phyloP scores from a whole-genome alignment of 2,113 vertebrate genomes.

The Mustelus asterias region DNA sequence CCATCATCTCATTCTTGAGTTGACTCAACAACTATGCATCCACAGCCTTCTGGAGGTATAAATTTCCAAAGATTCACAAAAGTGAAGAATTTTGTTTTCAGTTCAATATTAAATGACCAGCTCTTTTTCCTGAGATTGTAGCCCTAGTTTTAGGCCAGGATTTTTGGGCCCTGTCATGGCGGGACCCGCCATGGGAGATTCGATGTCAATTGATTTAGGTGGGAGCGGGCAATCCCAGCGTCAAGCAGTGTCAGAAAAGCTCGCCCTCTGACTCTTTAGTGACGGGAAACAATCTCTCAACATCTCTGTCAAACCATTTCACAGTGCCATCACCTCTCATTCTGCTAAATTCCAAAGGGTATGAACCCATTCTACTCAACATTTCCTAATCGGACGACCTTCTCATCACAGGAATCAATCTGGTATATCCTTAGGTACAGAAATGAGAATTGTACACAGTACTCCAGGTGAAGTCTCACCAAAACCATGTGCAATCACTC shows the following conservation, averaged over 20 bases:
- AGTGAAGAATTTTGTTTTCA: too few species aligned
- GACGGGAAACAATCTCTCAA: neutral
- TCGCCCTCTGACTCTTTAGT: too few species aligned
- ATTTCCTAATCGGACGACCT: neutral
- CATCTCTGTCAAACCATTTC: neutral
- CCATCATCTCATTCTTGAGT: neutral
- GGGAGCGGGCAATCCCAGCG: too few species aligned
- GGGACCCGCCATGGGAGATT: too few species aligned
- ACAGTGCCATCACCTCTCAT: neutral
- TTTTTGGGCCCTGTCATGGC: too few species aligned
- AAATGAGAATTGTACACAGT: neutral
- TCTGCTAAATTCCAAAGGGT: neutral
- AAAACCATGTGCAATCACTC: neutral
- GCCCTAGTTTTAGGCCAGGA: too few species aligned
- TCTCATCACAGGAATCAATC: neutral
- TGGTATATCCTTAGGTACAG: neutral
- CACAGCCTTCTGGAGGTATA: too few species aligned
- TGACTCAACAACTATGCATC: too few species aligned
- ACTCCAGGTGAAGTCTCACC: neutral
- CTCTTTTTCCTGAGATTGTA: neutral
- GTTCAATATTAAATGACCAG: too few species aligned
- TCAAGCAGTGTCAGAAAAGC: too few species aligned
- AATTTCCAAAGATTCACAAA: too few species aligned
- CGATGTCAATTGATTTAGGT: too few species aligned
- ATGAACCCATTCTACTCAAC: neutral